Conservation (phyloP, 2,797 vertebrate species). For the Urophycis tenuis region DNA sequence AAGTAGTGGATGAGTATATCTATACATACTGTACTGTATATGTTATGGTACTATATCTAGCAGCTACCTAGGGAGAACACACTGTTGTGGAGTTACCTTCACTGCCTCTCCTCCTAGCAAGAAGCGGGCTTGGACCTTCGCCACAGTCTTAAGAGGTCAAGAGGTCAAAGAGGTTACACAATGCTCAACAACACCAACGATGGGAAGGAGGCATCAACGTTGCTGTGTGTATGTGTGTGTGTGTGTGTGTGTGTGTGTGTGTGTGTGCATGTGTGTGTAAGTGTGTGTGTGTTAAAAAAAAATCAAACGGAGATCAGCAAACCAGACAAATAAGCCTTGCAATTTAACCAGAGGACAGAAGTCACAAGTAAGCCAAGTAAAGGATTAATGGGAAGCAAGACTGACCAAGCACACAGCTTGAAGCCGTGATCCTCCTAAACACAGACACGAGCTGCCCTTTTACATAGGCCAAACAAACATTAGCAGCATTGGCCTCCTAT, state of each 20-base stretch:
- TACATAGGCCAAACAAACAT: too few species aligned
- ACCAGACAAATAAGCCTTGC: neutral
- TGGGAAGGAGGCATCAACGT: neutral
- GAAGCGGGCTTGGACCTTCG: constrained; percentile 41
- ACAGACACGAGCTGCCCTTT: too few species aligned
- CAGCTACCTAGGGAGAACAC: neutral
- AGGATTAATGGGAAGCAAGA: too few species aligned
- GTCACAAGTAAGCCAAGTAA: neutral
- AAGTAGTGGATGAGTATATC: neutral
- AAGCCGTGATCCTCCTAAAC: too few species aligned
- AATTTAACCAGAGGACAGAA: neutral
- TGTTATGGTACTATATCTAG: neutral
- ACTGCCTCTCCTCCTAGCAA: constrained; percentile 56
- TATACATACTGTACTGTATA: neutral
- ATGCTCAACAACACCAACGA: constrained; percentile 31
- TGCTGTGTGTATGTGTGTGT: too few species aligned
- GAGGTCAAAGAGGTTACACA: constrained; percentile 28
- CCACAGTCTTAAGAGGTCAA: constrained; percentile 46
- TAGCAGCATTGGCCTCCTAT: too few species aligned
- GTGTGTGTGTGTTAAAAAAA: neutral
- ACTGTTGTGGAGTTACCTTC: constrained; percentile 49
- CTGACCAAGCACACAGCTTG: too few species aligned
- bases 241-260: neutral
- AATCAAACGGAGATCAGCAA: neutral
- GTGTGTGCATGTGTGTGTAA: too few species aligned